Base-by-base conservation (phyloP, 2,888 invertebrate genomes). In the Athalia cordata region DNA sequence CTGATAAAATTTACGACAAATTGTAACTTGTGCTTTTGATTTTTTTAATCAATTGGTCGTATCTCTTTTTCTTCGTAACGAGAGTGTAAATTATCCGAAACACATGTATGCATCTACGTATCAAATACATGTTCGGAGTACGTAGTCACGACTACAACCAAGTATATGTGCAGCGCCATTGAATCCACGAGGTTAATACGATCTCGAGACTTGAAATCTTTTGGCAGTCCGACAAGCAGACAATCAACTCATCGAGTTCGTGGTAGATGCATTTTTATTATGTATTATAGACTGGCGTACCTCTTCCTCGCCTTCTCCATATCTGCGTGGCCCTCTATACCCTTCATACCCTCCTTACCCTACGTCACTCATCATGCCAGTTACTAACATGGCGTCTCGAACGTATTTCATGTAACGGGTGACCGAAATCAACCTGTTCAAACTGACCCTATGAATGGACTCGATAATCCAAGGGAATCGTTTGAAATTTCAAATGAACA, bases 171-270 rank as follows among this genome's bases (percentile, higher is more conserved):
- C 5, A 68, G 55, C 55, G 52, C 52, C 11, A 45, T 47, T 68
- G 52, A 45, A 47, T 57, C 8, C 3, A 45, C 47, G 45, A 47
- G 7, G 49, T 75, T 75, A 75, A 75, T 75, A 59, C 52, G 9
- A 75, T 75, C 75, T 52, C 15, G 50, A 87, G 87, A 88, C 88
- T 89, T 89, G 83, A 86, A 89, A 90, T 89, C 88, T 90, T 90
- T 89, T 90, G 89, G 89, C 90, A 89, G 89, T 86, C 87, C 88
- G 89, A 89, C 90, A 89, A 89, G 90, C 89, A 89, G 90, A 89
- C 90, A 89, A 90, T 90, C 90, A 90, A 89, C 89, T 89, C 89
- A 90, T 90, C 90, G 89, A 90, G 90, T 87, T 89, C 89, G 75
- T 62, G 89, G 89, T 84, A 87, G 89, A 88, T 89, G 89, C 89